Evolutionary conservation across 1,140 invertebrate genomes (phyloP), one percentile per base, ranked within the genome.

Genomic region (Brachionus calyciflorus): DNA sequence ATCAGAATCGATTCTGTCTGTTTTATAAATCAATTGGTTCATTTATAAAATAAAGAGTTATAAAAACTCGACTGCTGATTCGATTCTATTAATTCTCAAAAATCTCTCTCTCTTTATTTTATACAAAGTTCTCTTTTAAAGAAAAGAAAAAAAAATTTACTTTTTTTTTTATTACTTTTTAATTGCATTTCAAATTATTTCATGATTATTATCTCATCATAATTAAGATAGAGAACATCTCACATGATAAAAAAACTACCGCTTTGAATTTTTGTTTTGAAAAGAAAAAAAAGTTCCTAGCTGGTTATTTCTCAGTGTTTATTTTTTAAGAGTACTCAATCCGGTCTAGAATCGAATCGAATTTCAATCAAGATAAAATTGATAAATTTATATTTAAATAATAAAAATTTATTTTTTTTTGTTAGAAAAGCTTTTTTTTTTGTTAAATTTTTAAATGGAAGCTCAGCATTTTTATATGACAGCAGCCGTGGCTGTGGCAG

Each of bases 401-500:
- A 60, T 37, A 37, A 37, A 60, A 60, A 60, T 60, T 17, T 37
- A 6, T 60, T n/a, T n/a, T n/a, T n/a, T n/a, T n/a, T n/a, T n/a
- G n/a, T n/a, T n/a, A n/a, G n/a, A n/a, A n/a, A n/a, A n/a, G 55
- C 37, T 60, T 40, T 19, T 19, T 60, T 33, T 60, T 60, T 37
- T 28, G 19, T 17, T 12, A 37, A 33, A 0, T 37, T 7, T 3
- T 51, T 26, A 30, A 55, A 73, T 73, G 69, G 69, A 73, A 73
- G 46, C 69, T 21, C 69, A 73, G n/a, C 46, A 73, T 55, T 73
- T 73, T 30, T 73, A 73, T 24, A 73, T 73, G 69, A 44, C 49
- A 51, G 69, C 69, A 73, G 69, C 48, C 2, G 69, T 33, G 2
- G 69, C 17, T 1, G 69, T 33, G 9, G 69, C 69, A 12, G 69